A percentile compares a stretch with the other conserved stretches of the same genome.
Conservation (phyloP, 2,113 vertebrate genomes). For the Bagarius yarrelli region DNA sequence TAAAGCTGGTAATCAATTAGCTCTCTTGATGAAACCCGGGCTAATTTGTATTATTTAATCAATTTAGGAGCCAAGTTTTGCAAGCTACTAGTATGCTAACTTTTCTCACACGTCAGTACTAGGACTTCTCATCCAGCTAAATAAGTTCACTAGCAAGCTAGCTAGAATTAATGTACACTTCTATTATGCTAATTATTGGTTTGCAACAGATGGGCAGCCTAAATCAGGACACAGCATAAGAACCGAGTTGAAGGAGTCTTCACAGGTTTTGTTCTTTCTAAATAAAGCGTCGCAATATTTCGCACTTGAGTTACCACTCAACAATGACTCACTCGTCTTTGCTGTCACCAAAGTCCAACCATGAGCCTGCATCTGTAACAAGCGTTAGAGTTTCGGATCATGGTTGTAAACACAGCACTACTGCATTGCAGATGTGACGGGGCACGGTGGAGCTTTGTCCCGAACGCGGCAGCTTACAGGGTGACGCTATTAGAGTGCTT, state of each 20-base stretch:
- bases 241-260: background rate
- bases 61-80: background rate
- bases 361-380: background rate
- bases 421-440: conserved; percentile 43
- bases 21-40: background rate
- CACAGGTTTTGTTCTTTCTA: background rate
- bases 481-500: conserved; percentile 14
- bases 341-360: conserved; percentile 9
- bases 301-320: background rate
- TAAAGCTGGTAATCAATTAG: background rate
- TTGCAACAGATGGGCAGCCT: background rate
- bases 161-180: background rate
- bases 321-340: conserved; percentile 7
- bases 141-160: background rate
- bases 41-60: background rate
- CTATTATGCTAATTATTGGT: background rate
- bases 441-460: conserved; percentile 15
- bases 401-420: conserved; percentile 27
- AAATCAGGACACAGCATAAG: background rate
- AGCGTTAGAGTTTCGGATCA: conserved; percentile 2
- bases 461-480: conserved; percentile 23
- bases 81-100: background rate
- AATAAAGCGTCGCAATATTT: background rate
- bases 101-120: background rate
- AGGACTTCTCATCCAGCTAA: background rate